These are phyloP conservation scores for Taphrorychus bicolor DNA, from an alignment of 2,888 invertebrate genomes.

Conservation along the genomic window DNA sequence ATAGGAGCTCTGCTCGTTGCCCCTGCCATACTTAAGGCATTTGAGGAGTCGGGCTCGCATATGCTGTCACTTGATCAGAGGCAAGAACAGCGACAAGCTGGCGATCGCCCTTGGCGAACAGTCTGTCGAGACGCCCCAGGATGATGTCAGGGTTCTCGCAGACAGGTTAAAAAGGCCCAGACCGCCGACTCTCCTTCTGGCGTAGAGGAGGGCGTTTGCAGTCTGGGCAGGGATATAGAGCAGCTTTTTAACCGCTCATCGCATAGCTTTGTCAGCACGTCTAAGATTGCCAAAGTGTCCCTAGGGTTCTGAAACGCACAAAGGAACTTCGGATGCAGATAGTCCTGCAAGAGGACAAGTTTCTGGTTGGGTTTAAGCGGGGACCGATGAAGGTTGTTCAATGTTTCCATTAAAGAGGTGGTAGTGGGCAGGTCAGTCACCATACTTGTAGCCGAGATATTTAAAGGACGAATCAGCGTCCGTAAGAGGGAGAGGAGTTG, in stretches of 20 bases:
- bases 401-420: background rate
- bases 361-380: constrained; percentile 23
- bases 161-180: constrained; percentile 15
- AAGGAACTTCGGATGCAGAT: constrained; percentile 14
- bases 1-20: background rate
- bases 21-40: background rate
- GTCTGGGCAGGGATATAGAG: constrained; percentile 12
- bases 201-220: constrained; percentile 6
- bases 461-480: constrained; percentile 9
- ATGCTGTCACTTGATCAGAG: background rate
- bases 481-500: background rate
- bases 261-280: constrained; percentile 1
- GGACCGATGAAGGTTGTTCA: background rate
- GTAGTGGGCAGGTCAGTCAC: background rate
- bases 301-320: constrained; percentile 12
- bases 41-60: background rate
- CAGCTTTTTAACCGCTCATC: background rate
- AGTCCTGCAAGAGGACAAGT: background rate
- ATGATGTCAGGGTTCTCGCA: constrained; percentile 16
- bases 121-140: background rate
- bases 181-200: constrained; percentile 2
- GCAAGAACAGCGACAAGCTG: background rate
- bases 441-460: constrained; percentile 7
- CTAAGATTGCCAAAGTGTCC: background rate
- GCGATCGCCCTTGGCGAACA: background rate